A percentile compares a stretch with the other conserved stretches of the same genome.
These are phyloP conservation scores for Machimus rusticus DNA, from an alignment of 2,888 invertebrate genomes.

Conservation along the genomic window DNA sequence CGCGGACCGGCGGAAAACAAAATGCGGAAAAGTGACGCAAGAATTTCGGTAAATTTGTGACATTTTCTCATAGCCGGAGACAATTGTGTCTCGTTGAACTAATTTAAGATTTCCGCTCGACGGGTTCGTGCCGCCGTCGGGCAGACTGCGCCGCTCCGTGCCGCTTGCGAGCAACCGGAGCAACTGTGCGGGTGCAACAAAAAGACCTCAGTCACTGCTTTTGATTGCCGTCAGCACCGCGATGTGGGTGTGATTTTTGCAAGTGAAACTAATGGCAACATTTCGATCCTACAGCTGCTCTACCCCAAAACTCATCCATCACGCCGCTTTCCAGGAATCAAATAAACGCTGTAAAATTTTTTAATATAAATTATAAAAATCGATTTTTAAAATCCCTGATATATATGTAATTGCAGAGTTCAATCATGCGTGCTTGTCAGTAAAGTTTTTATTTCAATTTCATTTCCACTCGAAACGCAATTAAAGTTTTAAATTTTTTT, in stretches of 20 bases:
- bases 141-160: background rate
- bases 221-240: background rate
- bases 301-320: background rate
- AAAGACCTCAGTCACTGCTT: background rate
- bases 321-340: background rate
- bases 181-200: background rate
- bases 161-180: background rate
- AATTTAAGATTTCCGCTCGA: conserved; percentile 38
- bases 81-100: conserved; percentile 41
- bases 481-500: too few relatives aligned
- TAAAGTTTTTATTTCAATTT: too few relatives aligned
- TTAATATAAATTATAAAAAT: too few relatives aligned
- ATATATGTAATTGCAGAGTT: too few relatives aligned
- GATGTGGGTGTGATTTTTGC: background rate
- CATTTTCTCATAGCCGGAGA: conserved; percentile 40
- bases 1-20: background rate
- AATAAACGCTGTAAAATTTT: too few relatives aligned
- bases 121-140: background rate
- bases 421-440: too few relatives aligned
- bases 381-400: too few relatives aligned
- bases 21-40: conserved; percentile 36
- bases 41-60: conserved; percentile 39
- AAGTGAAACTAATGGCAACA: background rate
- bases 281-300: background rate
- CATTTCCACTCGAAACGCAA: too few relatives aligned